Base-by-base conservation (phyloP, 2,797 vertebrate species). In the Buceros bicornis region DNA sequence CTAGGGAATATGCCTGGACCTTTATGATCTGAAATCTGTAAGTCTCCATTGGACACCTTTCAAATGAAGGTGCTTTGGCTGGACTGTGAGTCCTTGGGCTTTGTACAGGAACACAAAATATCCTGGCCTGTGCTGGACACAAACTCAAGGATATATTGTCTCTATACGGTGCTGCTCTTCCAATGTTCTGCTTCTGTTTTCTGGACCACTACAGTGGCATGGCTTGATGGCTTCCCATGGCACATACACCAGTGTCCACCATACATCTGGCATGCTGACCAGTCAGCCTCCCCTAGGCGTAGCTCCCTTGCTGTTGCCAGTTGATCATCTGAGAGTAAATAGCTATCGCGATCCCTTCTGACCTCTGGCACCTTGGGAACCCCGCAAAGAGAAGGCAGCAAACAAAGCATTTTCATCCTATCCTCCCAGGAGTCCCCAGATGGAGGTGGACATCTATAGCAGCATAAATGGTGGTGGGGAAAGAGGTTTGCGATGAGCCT, bases 131-230 rank as follows among this genome's bases (percentile, higher is more conserved):
- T 61, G 58, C 64, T 47, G 74, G 40, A 16, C 11, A 2, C 8
- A 51, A 77, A 31, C 65, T 67, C 13, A 37, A 81, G 40, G 20
- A 3, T 64, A 42, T 25, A 8, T 8, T 6, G 10, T 71, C 66
- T 87, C 47, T 56, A 0, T 45, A 13, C 8, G 25, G 29, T 77
- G 43, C 35, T 79, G 3, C 25, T 78, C 20, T 60, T 71, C 5
- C 0, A 3, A 15, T 6, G 3, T 65, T 50, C 12, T 77, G 0
- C 42, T 45, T 45, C n/a, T 33, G 45, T 22, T 82, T 56, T 86
- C 43, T 22, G 56, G 78, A 47, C 33, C 21, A 31, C 20, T 29
- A 10, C 35, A 31, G 29, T 13, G 70, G 48, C 18, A 3, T 35
- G 53, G 37, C 19, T 73, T 4, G 1, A 51, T 79, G 47, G 20